Conservation (phyloP, 2,113 vertebrate genomes). For the Coturnix japonica region DNA sequence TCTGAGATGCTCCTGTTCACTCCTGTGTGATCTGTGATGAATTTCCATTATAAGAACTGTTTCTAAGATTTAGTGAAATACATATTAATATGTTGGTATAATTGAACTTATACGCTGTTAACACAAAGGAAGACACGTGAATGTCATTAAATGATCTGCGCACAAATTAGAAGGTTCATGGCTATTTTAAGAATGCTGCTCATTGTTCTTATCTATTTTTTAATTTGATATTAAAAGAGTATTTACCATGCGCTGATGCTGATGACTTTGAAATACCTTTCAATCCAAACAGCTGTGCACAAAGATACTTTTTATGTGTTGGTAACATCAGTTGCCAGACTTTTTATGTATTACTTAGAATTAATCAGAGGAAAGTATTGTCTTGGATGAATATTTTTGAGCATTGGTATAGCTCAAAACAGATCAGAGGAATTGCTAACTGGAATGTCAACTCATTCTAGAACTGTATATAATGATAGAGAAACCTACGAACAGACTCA, state of each 20-base stretch:
- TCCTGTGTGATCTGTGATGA: neutral
- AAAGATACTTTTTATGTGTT: neutral
- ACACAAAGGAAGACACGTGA: neutral
- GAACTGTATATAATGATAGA: neutral
- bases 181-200: neutral
- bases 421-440: neutral
- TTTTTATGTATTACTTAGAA: neutral
- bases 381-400: neutral
- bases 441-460: neutral
- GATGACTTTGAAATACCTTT: neutral
- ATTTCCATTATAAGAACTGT: neutral
- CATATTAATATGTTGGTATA: neutral
- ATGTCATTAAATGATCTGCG: neutral
- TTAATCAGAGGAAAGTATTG: neutral
- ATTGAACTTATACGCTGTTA: neutral
- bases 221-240: neutral
- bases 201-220: neutral
- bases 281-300: neutral
- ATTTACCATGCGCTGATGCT: neutral
- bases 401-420: neutral
- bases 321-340: neutral
- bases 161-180: neutral
- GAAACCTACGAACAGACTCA: neutral
- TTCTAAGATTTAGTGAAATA: neutral
- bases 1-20: neutral